These are phyloP conservation scores for Grantiella picta DNA, from an alignment of 2,113 vertebrate genomes.

Conservation along the genomic window DNA sequence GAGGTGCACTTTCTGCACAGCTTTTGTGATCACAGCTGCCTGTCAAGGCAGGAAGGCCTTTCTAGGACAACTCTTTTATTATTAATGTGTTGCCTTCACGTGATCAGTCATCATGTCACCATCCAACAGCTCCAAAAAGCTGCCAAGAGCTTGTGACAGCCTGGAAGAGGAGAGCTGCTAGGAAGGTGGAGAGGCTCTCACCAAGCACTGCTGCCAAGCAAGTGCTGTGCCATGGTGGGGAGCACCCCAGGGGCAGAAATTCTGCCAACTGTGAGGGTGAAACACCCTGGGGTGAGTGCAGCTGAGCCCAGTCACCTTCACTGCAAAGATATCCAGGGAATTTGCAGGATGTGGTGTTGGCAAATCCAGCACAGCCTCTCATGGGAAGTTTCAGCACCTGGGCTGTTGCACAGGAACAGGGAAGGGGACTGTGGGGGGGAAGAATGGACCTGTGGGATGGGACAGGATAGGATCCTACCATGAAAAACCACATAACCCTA, in stretches of 20 bases:
- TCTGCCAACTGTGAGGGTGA: neutral
- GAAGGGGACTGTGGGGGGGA: neutral
- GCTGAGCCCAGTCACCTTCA: neutral
- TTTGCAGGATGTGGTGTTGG: accelerated
- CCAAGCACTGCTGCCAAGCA: neutral
- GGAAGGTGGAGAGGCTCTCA: neutral
- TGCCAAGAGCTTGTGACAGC: neutral
- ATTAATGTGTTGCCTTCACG: neutral
- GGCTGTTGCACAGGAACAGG: neutral
- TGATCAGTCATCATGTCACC: neutral
- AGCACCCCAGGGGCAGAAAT: neutral
- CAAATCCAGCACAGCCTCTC: too few relatives aligned
- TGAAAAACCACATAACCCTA: neutral
- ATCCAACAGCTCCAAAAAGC: neutral
- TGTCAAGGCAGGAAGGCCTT: neutral
- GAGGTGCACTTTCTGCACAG: neutral
- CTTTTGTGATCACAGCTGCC: neutral
- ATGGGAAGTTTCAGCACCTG: neutral
- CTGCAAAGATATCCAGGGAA: neutral
- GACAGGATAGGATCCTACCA: neutral
- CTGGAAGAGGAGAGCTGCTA: neutral
- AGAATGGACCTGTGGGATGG: accelerated
- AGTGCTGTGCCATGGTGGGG: accelerated
- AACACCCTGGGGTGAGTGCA: neutral
- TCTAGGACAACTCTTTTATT: neutral